Evolutionary conservation across 2,113 vertebrate genomes (phyloP).

Genomic region (Perognathus longimembris): DNA sequence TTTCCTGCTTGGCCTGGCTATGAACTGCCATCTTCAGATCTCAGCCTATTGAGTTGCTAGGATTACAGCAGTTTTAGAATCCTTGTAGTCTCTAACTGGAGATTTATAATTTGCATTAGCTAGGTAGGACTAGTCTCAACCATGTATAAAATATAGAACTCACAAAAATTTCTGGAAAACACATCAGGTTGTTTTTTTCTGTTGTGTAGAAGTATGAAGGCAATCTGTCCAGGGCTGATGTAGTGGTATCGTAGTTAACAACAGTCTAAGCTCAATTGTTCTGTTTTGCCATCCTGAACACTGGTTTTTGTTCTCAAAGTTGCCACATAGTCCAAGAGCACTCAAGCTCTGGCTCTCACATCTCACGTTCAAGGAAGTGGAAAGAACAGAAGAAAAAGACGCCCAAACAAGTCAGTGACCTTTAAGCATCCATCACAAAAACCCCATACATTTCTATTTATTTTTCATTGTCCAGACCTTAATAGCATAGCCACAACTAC

Average conservation of each 20-base stretch:
- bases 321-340: neutral
- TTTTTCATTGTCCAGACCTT: neutral
- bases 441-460: neutral
- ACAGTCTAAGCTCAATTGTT: neutral
- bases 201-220: neutral
- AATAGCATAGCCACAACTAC: neutral
- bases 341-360: neutral
- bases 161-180: neutral
- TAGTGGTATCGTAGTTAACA: neutral
- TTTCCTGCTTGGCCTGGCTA: too few relatives aligned
- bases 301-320: neutral
- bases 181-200: neutral
- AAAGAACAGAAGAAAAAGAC: neutral
- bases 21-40: too few relatives aligned
- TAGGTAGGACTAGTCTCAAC: neutral
- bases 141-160: constrained; percentile 4
- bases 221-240: neutral
- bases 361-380: neutral
- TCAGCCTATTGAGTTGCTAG: too few relatives aligned
- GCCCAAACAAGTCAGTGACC: neutral
- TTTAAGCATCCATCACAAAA: constrained; percentile 12
- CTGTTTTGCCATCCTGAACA: neutral
- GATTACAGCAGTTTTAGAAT: neutral
- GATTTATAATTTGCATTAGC: neutral
- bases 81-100: neutral